phyloP scores from a whole-genome alignment of 2,888 invertebrate genomes.

The Antheraea assamensis region DNA sequence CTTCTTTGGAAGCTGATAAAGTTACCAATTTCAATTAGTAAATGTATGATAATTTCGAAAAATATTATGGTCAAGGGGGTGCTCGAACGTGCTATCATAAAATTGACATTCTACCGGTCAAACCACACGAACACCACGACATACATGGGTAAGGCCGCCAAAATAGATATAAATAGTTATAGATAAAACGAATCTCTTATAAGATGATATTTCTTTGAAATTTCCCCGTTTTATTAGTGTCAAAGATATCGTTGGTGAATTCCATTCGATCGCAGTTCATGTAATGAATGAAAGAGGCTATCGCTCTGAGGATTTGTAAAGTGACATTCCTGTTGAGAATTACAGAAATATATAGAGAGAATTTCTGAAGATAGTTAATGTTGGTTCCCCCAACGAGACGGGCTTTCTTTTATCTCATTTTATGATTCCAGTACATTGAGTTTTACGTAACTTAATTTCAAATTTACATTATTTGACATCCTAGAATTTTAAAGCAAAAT shows the following conservation, averaged over 20 bases:
- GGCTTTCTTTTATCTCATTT: not conserved
- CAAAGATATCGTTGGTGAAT: not conserved
- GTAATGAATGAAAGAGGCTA: not conserved
- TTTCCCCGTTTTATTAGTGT: not conserved
- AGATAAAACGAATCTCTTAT: not conserved
- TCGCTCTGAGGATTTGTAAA: not conserved
- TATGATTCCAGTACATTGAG: not conserved
- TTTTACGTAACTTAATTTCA: not conserved
- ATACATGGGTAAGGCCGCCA: too few species aligned
- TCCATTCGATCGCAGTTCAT: not conserved
- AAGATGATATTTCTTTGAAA: not conserved
- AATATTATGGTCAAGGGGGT: too few species aligned
- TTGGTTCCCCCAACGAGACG: not conserved
- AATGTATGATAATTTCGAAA: too few species aligned
- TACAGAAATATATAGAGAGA: not conserved
- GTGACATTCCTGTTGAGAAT: not conserved
- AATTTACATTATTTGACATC: not conserved
- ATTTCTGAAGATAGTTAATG: not conserved
- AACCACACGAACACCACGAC: too few species aligned
- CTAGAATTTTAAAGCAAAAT: not conserved
- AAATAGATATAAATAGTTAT: too few species aligned
- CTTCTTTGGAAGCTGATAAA: too few species aligned
- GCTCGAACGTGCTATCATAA: too few species aligned
- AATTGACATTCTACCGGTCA: too few species aligned
- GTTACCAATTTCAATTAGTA: too few species aligned